phyloP scores from a whole-genome alignment of 2,888 invertebrate species.

The Noctua pronuba region DNA sequence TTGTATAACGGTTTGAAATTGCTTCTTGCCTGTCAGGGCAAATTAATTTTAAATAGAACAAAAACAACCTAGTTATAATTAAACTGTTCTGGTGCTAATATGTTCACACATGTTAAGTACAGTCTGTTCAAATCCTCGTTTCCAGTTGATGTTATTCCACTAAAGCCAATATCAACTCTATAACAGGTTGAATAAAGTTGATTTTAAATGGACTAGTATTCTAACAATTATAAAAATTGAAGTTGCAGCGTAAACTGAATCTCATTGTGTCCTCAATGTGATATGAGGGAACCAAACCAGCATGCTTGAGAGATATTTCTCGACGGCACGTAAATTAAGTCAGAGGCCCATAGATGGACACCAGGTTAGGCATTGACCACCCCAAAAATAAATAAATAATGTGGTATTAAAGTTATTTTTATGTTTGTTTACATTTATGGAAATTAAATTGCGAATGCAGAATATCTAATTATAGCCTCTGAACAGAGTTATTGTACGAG shows the following conservation, averaged over 20 bases:
- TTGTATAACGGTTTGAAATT: background rate
- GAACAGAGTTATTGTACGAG: slow-evolving; percentile 46
- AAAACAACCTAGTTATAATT: slow-evolving; percentile 2
- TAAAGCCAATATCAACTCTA: background rate
- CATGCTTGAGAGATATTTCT: too few relatives aligned
- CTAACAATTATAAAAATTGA: background rate
- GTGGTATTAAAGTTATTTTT: background rate
- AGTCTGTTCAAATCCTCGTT: background rate
- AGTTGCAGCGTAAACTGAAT: background rate
- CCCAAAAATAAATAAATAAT: too few relatives aligned
- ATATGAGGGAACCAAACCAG: too few relatives aligned
- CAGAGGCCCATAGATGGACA: too few relatives aligned
- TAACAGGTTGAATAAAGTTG: background rate
- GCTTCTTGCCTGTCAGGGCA: background rate
- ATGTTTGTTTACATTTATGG: background rate
- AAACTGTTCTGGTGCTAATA: slow-evolving; percentile 1
- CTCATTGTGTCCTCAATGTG: too few relatives aligned
- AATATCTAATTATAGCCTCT: slow-evolving; percentile 34
- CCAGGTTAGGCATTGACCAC: too few relatives aligned
- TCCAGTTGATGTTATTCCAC: background rate
- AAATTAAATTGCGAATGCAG: background rate
- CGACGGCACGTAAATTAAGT: too few relatives aligned
- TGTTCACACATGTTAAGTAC: slow-evolving; percentile 7
- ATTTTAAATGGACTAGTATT: background rate
- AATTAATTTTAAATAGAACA: background rate